Evolutionary conservation across 2,113 vertebrate species (phyloP).

Genomic region (Microcebus lehilahytsara): DNA sequence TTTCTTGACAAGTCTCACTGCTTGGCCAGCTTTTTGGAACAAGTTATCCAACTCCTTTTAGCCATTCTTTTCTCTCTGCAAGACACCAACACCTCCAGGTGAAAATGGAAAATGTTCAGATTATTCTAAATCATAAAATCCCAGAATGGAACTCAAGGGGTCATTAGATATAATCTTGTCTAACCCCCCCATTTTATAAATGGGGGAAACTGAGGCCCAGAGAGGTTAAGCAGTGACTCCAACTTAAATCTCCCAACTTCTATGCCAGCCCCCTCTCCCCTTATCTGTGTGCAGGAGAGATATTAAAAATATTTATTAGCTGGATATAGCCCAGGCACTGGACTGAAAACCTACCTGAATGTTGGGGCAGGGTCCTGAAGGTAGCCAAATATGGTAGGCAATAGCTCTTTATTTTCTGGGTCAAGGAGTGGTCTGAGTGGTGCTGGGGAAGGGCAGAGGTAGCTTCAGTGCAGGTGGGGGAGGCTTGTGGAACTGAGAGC

Average conservation of each 20-base stretch:
- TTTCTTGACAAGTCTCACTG: constrained; percentile 22
- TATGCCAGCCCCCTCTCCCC: not conserved
- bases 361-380: not conserved
- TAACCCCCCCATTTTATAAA: constrained; percentile 17
- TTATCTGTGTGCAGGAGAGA: not conserved
- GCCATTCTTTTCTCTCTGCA: constrained; percentile 17
- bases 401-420: not conserved
- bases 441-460: not conserved
- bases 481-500: not conserved
- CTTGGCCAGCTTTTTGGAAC: constrained; percentile 22
- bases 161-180: constrained; percentile 7
- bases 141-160: not conserved
- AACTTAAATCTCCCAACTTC: constrained; percentile 15
- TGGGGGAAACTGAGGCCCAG: not conserved
- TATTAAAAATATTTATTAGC: constrained; percentile 18
- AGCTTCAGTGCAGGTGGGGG: not conserved
- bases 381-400: not conserved
- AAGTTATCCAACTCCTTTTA: constrained; percentile 19
- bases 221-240: not conserved
- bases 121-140: constrained; percentile 40
- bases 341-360: not conserved
- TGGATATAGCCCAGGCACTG: not conserved
- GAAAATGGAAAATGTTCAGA: constrained; percentile 30
- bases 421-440: not conserved
- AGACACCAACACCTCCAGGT: constrained; percentile 6